Evolutionary conservation across 2,113 vertebrate species (phyloP).

Genomic region (Phalacrocorax brasilianus): DNA sequence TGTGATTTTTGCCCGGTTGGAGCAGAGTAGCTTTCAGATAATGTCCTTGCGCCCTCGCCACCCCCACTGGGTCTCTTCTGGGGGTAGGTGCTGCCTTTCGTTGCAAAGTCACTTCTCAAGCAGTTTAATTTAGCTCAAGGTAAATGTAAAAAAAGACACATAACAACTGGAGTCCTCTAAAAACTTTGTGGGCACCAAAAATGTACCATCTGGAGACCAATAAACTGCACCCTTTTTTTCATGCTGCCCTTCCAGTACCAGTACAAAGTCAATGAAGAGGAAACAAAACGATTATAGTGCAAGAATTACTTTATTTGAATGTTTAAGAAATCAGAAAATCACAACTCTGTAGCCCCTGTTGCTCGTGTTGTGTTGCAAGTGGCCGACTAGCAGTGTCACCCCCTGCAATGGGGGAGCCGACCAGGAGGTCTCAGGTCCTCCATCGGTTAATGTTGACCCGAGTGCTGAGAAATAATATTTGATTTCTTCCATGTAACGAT

Average conservation of each 20-base stretch:
- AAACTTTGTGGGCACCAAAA: background rate
- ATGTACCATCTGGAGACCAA: background rate
- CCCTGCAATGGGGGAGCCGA: background rate
- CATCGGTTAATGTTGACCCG: background rate
- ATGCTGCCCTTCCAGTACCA: rapidly evolving
- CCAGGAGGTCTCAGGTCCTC: background rate
- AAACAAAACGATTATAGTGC: background rate
- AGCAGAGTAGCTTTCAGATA: background rate
- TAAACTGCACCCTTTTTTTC: background rate
- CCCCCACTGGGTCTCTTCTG: background rate
- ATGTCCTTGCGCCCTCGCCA: background rate
- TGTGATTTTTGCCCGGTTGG: background rate
- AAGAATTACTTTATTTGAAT: background rate
- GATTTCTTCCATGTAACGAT: background rate
- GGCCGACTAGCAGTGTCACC: background rate
- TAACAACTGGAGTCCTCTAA: background rate
- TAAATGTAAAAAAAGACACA: background rate
- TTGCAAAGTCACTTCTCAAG: background rate
- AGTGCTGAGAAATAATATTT: background rate
- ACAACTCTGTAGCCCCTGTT: rapidly evolving
- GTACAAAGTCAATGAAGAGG: background rate
- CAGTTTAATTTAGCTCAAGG: background rate
- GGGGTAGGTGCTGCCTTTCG: background rate
- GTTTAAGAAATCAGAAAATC: background rate
- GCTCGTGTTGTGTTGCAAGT: rapidly evolving